Evolutionary conservation across 2,113 vertebrate species (phyloP), one percentile per base, ranked within the genome.

Genomic region (Pterocles gutturalis): DNA sequence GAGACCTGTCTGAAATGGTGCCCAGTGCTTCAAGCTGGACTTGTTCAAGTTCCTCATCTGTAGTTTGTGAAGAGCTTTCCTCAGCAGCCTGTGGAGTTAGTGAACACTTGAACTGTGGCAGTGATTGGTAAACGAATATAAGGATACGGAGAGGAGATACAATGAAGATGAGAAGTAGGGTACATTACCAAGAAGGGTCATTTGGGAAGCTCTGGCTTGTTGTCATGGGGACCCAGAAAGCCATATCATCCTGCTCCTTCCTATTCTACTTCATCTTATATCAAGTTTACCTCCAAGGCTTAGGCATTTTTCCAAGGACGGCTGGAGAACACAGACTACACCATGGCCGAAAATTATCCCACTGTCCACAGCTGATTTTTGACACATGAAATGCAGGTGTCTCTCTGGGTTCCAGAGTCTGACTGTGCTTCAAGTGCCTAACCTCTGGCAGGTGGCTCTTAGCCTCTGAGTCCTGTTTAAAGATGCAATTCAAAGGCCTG

Each of bases 101-200:
- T 31, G 60, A 78, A 21, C 34, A 29, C 34, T 28, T 57, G 16
- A 33, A 19, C 49, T 43, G 5, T 31, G 45, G 13, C 0, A 9
- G n/a, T 28, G 36, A 70, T 19, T 55, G 28, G 34, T 17, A 85
- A 25, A 46, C 14, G 9, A 70, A 33, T n/a, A 48, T 17, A 55
- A 31, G 17, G 8, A 15, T 19, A 51, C 2, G 2, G 57, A 70
- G 17, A 29, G 3, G 43, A 83, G 71, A 83, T 13, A 33, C 7
- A 82, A 29, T 33, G 26, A 83, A 53, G 29, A 25, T 53, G 18
- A 57, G 19, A 70, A 79, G 5, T 3, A 1, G 4, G 2, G 2
- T 53, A 48, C 0, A 0, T 48, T 70, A 45, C 5, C 0, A 2
- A 80, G n/a, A 58, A 66, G 17, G 10, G 4, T 15, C 20, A 29